A percentile compares a stretch with the other conserved stretches of the same genome.
These are phyloP conservation scores for Odontothrips loti DNA, from an alignment of 2,888 invertebrate species.

Conservation along the genomic window DNA sequence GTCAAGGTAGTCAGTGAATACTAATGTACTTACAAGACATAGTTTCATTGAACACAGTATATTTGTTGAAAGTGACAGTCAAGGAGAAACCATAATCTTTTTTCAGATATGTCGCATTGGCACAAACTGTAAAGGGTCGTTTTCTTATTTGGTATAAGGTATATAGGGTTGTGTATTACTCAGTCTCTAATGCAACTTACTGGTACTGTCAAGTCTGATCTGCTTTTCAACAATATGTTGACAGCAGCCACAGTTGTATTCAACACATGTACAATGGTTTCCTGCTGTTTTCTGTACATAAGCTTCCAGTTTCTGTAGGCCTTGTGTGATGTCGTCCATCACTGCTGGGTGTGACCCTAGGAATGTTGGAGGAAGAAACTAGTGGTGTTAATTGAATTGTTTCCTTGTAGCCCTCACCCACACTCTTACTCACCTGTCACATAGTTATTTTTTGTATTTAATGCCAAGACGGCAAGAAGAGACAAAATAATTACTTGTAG, in stretches of 20 bases:
- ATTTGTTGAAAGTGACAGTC: conserved; percentile 36
- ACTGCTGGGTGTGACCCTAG: not conserved
- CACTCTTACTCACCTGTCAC: not conserved
- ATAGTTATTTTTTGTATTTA: not conserved
- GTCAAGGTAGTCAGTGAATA: not conserved
- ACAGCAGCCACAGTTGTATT: conserved; percentile 36
- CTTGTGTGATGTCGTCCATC: not conserved
- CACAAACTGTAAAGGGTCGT: conserved; percentile 35
- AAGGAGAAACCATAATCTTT: conserved; percentile 38
- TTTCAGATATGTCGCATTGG: conserved; percentile 35
- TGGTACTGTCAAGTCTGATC: conserved; percentile 34
- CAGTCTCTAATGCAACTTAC: conserved; percentile 28
- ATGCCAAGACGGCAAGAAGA: not conserved
- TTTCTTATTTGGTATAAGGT: not conserved
- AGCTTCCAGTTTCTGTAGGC: not conserved
- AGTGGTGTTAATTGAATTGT: not conserved
- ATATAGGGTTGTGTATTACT: too few relatives aligned
- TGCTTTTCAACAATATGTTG: conserved; percentile 34
- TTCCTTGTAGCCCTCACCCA: too few relatives aligned
- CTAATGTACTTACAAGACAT: conserved; percentile 35
- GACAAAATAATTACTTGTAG: not conserved
- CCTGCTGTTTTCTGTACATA: not conserved
- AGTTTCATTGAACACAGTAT: conserved; percentile 37
- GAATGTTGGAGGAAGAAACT: not conserved
- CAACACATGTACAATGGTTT: conserved; percentile 33